phyloP scores from a whole-genome alignment of 2,797 vertebrate genomes.

The Xenopus petersii region DNA sequence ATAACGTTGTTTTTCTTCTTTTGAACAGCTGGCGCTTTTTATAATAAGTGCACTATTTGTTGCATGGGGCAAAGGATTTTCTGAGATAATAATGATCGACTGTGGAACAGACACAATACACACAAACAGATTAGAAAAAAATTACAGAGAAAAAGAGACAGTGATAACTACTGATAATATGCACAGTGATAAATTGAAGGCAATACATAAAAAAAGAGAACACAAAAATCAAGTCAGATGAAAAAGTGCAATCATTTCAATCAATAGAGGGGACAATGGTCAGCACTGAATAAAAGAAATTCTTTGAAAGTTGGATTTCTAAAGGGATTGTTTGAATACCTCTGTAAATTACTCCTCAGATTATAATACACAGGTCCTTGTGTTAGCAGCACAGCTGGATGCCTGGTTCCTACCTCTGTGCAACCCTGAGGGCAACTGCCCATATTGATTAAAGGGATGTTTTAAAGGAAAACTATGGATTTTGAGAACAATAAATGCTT shows the following conservation, averaged over 20 bases:
- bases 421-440: too few relatives aligned
- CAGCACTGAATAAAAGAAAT: constrained; percentile 21
- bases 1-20: too few relatives aligned
- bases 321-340: constrained; percentile 14
- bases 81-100: constrained; percentile 11
- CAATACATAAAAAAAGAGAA: constrained; percentile 32
- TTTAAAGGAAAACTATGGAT: too few relatives aligned
- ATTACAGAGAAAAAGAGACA: constrained; percentile 25
- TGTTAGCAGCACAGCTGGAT: background rate
- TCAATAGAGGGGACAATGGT: constrained; percentile 45
- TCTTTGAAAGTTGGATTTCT: constrained; percentile 31
- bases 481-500: too few relatives aligned
- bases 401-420: background rate
- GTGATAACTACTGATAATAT: constrained; percentile 37
- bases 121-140: constrained; percentile 5
- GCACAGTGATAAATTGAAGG: constrained; percentile 36
- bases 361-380: background rate
- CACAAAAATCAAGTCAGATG: constrained; percentile 12
- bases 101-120: constrained; percentile 33
- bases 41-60: background rate
- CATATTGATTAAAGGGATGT: too few relatives aligned
- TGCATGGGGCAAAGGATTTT: constrained; percentile 17
- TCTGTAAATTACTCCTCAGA: constrained; percentile 2
- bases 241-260: constrained; percentile 36
- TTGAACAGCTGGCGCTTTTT: background rate